A percentile compares a stretch with the other conserved stretches of the same genome.
Evolutionary conservation across 2,888 invertebrate species (phyloP).

Genomic region (Anodontia alba): DNA sequence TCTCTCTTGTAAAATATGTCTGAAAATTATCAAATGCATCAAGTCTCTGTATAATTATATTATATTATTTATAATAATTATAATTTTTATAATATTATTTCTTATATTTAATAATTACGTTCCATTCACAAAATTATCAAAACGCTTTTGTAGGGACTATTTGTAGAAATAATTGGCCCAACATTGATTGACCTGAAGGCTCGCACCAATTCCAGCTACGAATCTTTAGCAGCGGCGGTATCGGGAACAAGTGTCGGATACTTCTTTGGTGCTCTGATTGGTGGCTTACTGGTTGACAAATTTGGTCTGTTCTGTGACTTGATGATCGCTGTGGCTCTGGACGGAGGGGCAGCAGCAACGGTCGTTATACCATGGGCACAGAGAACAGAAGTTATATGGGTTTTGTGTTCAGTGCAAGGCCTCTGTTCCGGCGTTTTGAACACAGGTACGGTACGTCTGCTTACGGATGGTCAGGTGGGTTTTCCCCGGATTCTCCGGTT

Average conservation of each 20-base stretch:
- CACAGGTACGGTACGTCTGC: conserved; percentile 58
- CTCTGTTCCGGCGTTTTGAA: conserved; percentile 59
- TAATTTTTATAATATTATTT: no score
- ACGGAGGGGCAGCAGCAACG: conserved; percentile 30
- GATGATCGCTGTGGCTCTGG: conserved; percentile 49
- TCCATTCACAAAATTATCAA: no score
- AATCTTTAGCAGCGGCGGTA: conserved; percentile 69
- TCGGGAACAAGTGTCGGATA: conserved; percentile 66
- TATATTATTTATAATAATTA: no score
- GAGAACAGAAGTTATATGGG: conserved; percentile 31
- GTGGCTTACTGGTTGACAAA: no score
- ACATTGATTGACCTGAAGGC: conserved; percentile 70
- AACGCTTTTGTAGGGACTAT: conserved; percentile 63
- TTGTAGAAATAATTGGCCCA: conserved; percentile 67
- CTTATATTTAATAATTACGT: no score
- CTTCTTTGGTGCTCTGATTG: conserved; percentile 23
- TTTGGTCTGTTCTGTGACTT: conserved; percentile 37
- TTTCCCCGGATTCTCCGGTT: no score
- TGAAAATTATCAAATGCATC: no score
- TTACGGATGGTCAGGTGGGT: no score
- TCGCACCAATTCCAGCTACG: conserved; percentile 62
- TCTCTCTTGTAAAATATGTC: no score
- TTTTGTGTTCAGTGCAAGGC: conserved; percentile 50
- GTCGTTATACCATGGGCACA: conserved; percentile 38
- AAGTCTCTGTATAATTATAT: no score